Evolutionary conservation across 2,113 vertebrate species (phyloP).

Genomic region (Picathartes gymnocephalus): DNA sequence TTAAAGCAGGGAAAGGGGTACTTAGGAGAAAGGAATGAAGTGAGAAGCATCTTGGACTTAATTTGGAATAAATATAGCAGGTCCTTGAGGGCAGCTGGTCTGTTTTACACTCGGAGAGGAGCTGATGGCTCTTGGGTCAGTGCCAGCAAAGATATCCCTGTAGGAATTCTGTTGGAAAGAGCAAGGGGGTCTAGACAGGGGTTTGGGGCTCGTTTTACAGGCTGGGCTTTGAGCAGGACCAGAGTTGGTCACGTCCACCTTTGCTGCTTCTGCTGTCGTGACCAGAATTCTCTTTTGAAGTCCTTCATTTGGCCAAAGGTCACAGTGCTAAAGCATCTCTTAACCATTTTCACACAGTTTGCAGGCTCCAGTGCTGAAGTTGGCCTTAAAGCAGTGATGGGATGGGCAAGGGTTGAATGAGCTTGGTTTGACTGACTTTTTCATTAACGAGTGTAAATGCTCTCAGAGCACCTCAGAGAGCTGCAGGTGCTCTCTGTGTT

Average conservation of each 20-base stretch:
- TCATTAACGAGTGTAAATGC: neutral
- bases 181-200: neutral
- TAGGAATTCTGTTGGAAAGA: neutral
- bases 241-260: neutral
- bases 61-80: neutral
- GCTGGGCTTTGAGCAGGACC: neutral
- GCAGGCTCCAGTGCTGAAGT: neutral
- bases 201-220: neutral
- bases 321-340: neutral
- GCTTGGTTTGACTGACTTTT: neutral
- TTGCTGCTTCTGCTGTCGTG: neutral
- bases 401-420: neutral
- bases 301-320: neutral
- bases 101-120: neutral
- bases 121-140: neutral
- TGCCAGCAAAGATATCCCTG: neutral
- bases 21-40: neutral
- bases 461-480: neutral
- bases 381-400: neutral
- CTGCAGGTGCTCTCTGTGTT: neutral
- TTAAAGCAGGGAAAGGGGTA: neutral
- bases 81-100: neutral
- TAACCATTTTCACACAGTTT: neutral
- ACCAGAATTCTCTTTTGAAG: neutral
- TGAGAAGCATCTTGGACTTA: neutral